Conservation (phyloP, 2,888 invertebrate genomes). For the Seira ritae region DNA sequence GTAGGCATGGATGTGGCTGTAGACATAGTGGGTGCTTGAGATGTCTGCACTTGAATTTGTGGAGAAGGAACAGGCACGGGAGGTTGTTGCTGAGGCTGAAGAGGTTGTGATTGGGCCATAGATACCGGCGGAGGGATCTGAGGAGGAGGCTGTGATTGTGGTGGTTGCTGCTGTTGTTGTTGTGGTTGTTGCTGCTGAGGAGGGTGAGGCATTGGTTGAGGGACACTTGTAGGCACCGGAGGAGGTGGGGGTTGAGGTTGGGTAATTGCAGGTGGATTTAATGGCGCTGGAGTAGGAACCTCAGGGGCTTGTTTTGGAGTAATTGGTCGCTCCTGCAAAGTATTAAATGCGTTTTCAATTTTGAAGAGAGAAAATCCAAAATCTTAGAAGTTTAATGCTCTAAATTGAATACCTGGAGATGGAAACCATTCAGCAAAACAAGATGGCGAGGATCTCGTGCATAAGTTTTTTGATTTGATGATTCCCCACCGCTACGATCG, state of each 20-base stretch:
- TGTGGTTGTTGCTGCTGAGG: conserved; percentile 20
- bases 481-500: conserved; percentile 93
- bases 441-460: conserved; percentile 91
- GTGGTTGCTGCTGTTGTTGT: conserved; percentile 57
- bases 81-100: conserved; percentile 28
- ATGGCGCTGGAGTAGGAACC: conserved; percentile 6
- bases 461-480: conserved; percentile 90
- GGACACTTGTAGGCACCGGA: conserved; percentile 33
- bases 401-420: conserved; percentile 77
- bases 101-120: conserved; percentile 37
- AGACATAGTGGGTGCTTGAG: conserved; percentile 73
- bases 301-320: conserved; percentile 64
- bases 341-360: conserved; percentile 24
- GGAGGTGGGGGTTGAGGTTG: conserved; percentile 47
- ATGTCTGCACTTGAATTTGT: conserved; percentile 69
- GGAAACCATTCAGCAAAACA: conserved; percentile 84
- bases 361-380: conserved; percentile 13
- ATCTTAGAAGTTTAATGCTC: conserved; percentile 18
- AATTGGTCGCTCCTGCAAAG: conserved; percentile 65
- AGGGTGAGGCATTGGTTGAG: conserved; percentile 33
- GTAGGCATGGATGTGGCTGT: conserved; percentile 44
- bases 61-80: conserved; percentile 75
- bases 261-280: conserved; percentile 53
- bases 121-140: conserved; percentile 40
- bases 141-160: conserved; percentile 61